A percentile compares a stretch with the other conserved stretches of the same genome.
phyloP scores from a whole-genome alignment of 2,888 invertebrate genomes.

The Phragmatobia fuliginosa region DNA sequence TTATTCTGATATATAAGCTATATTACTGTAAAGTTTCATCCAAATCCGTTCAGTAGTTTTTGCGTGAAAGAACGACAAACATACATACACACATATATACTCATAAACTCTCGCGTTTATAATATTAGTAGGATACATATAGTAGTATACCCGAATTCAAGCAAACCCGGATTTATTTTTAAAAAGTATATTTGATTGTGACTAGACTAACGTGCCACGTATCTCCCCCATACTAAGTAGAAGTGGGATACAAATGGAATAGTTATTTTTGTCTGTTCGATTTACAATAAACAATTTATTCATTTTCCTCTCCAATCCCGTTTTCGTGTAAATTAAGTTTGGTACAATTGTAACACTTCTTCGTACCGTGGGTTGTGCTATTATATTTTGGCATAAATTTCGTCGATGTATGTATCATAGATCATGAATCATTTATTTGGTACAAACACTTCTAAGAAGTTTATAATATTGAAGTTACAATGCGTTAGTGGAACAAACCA shows the following conservation, averaged over 20 bases:
- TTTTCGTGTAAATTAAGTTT: conserved; percentile 6
- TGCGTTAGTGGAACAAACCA: neutral
- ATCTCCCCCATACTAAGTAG: neutral
- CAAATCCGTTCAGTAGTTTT: no score
- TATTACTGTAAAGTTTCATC: no score
- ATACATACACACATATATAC: no score
- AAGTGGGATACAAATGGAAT: conserved; percentile 14
- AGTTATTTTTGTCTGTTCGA: neutral
- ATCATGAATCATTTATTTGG: conserved; percentile 38
- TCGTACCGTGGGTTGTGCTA: conserved; percentile 39
- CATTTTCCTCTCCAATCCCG: conserved; percentile 6
- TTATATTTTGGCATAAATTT: conserved; percentile 45
- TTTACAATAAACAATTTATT: conserved; percentile 2
- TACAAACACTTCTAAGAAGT: conserved; percentile 18
- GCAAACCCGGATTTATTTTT: neutral
- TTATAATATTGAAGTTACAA: neutral
- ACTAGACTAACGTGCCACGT: neutral
- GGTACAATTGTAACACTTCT: conserved; percentile 29
- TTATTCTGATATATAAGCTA: no score
- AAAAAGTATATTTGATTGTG: neutral
- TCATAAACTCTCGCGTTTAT: no score
- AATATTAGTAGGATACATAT: no score
- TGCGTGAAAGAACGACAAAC: no score
- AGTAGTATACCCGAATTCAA: neutral
- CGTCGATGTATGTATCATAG: conserved; percentile 37